phyloP scores from a whole-genome alignment of 1,140 invertebrate genomes.

The Idris sp. region DNA sequence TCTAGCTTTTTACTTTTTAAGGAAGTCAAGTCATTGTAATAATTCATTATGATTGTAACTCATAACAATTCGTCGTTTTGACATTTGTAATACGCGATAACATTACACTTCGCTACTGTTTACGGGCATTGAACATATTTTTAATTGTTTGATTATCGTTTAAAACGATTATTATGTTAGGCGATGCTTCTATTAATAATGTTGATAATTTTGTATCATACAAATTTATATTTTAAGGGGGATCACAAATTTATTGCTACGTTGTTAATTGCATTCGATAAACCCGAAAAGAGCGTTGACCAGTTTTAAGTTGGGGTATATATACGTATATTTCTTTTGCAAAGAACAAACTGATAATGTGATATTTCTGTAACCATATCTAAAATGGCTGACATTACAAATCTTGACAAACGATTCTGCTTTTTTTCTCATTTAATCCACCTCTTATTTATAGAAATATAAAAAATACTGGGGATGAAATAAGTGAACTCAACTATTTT shows the following conservation, averaged over 20 bases:
- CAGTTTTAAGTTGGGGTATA: slow-evolving; percentile 6
- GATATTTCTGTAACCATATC: slow-evolving; percentile 48
- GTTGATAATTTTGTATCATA: slow-evolving; percentile 14
- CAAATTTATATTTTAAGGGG: background rate
- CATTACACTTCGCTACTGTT: background rate
- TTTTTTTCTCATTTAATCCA: background rate
- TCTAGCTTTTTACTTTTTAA: too few species aligned
- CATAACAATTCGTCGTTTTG: too few species aligned
- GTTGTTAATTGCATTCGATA: slow-evolving; percentile 35
- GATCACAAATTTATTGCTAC: background rate
- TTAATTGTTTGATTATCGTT: background rate
- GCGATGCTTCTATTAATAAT: slow-evolving; percentile 21
- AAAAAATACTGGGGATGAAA: too few species aligned
- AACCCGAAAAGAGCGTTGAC: slow-evolving; percentile 1
- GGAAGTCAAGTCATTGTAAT: too few species aligned
- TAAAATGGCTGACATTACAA: slow-evolving; percentile 35
- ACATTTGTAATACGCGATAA: too few species aligned
- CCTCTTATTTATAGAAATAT: too few species aligned
- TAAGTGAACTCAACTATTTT: slow-evolving; percentile 6
- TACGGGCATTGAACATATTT: slow-evolving; percentile 33
- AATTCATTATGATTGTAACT: too few species aligned
- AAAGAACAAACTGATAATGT: slow-evolving; percentile 28
- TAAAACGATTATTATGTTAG: background rate
- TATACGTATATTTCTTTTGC: slow-evolving; percentile 6
- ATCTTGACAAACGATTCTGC: slow-evolving; percentile 6